Conservation (phyloP, 2,888 invertebrate species). For the Meloe dianella region DNA sequence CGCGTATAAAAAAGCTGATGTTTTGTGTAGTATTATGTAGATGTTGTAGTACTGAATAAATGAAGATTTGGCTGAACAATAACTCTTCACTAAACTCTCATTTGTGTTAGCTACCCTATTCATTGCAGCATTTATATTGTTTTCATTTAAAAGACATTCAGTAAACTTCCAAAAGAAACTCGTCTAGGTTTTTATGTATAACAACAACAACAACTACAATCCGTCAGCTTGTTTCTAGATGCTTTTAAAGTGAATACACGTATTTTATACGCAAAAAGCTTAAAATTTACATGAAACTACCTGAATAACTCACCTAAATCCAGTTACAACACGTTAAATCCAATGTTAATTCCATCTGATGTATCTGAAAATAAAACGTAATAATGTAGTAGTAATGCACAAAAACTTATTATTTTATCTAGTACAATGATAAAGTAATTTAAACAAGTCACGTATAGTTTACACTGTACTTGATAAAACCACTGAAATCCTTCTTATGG, state of each 20-base stretch:
- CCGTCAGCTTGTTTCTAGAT: neutral
- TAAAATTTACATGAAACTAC: neutral
- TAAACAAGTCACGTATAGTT: constrained; percentile 22
- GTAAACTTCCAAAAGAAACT: neutral
- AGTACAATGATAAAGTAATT: neutral
- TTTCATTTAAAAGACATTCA: neutral
- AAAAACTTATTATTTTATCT: constrained; percentile 12
- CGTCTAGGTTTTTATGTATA: neutral
- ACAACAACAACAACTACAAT: neutral
- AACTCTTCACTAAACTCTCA: neutral
- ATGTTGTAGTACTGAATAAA: neutral
- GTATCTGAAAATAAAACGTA: constrained; percentile 22
- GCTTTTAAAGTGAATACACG: neutral
- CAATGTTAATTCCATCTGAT: constrained; percentile 20
- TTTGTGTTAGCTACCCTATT: neutral
- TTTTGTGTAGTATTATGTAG: neutral
- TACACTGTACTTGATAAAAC: neutral
- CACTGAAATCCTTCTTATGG: constrained; percentile 16
- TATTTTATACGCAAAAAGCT: neutral
- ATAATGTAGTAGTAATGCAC: neutral
- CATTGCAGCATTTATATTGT: neutral
- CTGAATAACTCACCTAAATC: constrained; percentile 20
- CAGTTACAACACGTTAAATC: constrained; percentile 8
- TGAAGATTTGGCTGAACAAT: neutral
- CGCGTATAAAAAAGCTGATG: neutral